Evolutionary conservation across 2,888 invertebrate species (phyloP), one percentile per base, ranked within the genome.

Genomic region (Xestia rhomboidea): DNA sequence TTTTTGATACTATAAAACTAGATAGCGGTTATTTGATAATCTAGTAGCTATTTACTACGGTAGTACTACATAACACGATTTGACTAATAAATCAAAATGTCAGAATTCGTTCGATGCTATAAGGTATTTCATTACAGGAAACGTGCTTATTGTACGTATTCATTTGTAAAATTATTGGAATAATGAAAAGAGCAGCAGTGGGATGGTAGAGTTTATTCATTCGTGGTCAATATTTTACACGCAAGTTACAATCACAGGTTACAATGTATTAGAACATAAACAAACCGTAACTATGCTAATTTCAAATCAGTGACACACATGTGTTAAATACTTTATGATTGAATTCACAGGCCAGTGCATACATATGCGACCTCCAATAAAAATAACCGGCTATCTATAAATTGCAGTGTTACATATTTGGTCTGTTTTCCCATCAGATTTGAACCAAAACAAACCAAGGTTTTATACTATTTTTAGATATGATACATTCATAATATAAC

Each of bases 391-490:
- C n/a, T n/a, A n/a, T n/a, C n/a, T n/a, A n/a, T n/a, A n/a, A n/a
- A n/a, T n/a, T n/a, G n/a, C n/a, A n/a, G n/a, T n/a, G n/a, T n/a
- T n/a, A n/a, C n/a, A n/a, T n/a, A n/a, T n/a, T n/a, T n/a, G 11
- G n/a, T 57, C 5, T 46, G 30, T 41, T 24, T 18, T 64, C 30
- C 11, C 8, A 11, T 27, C 27, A 21, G 2, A 46, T 57, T 57
- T 34, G 6, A n/a, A 34, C 6, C 30, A 62, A 27, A 69, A 74
- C 24, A 51, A 73, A 67, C 70, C 76, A 84, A 79, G 81, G 82
- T 73, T 81, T 75, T 18, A 60, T 77, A 76, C 73, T 70, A 79
- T 73, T 72, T 82, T 68, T 83, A 71, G 70, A 34, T 34, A 1
- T 34, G 34, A 34, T 1, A 27, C 75, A 75, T 76, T 75, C 13